Evolutionary conservation across 2,888 invertebrate species (phyloP).

Genomic region (Automeris io): DNA sequence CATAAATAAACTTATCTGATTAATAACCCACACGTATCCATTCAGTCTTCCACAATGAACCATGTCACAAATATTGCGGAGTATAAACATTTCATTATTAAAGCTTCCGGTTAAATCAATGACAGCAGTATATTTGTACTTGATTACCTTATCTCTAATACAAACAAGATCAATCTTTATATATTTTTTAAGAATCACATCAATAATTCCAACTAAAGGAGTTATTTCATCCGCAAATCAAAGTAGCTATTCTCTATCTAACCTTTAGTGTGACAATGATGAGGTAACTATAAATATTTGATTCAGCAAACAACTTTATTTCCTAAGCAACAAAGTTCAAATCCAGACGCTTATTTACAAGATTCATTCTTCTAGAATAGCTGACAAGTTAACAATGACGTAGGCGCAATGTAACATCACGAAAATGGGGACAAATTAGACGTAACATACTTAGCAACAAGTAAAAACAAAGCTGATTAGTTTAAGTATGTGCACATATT

Average conservation of each 20-base stretch:
- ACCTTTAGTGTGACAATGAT: background rate
- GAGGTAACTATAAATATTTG: background rate
- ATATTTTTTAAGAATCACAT: too few species aligned
- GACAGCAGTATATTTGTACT: too few species aligned
- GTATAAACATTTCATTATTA: too few species aligned
- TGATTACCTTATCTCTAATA: too few species aligned
- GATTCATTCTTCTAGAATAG: background rate
- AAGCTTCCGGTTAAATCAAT: too few species aligned
- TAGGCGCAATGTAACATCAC: conserved; percentile 6
- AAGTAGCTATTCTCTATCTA: background rate
- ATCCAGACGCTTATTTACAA: background rate
- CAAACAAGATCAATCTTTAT: too few species aligned
- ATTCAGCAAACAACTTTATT: background rate
- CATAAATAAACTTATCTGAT: too few species aligned
- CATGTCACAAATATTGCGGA: too few species aligned
- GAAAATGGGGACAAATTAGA: background rate
- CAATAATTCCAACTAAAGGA: too few species aligned
- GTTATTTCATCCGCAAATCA: background rate
- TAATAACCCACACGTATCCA: too few species aligned
- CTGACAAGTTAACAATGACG: conserved; percentile 9
- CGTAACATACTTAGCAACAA: background rate
- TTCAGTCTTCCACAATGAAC: too few species aligned
- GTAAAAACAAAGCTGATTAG: background rate
- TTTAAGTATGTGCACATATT: too few species aligned
- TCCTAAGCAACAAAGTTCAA: background rate